Evolutionary conservation across 1,140 invertebrate genomes (phyloP).

Genomic region (Zaprionus ghesquierei): DNA sequence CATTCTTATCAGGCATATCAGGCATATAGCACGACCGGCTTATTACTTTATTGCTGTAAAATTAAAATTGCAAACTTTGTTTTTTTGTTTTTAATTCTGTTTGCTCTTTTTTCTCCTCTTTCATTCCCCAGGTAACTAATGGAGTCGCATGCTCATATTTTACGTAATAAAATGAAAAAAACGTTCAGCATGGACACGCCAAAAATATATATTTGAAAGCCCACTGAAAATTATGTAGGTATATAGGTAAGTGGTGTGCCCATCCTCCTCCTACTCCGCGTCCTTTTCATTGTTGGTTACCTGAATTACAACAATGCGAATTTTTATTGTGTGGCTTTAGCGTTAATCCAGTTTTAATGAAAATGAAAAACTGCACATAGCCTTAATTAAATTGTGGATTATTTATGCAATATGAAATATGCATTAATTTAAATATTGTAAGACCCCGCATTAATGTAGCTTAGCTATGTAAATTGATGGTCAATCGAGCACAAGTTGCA

Average conservation of each 20-base stretch:
- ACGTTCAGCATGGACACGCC: background rate
- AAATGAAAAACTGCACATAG: conserved; percentile 46
- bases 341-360: conserved; percentile 51
- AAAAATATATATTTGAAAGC: background rate
- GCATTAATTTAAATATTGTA: conserved; percentile 68
- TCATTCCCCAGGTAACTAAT: background rate
- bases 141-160: background rate
- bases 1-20: conserved; percentile 62
- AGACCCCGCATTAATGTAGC: conserved; percentile 55
- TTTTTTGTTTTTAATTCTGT: background rate
- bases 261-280: too few species aligned
- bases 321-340: conserved; percentile 46
- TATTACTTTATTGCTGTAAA: conserved; percentile 68
- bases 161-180: background rate
- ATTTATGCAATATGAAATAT: conserved; percentile 70
- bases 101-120: background rate
- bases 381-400: conserved; percentile 77
- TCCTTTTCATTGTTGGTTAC: background rate
- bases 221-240: background rate
- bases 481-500: background rate
- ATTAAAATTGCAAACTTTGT: conserved; percentile 58
- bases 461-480: conserved; percentile 71
- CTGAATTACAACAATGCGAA: conserved; percentile 29
- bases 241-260: background rate
- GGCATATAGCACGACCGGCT: conserved; percentile 45